phyloP scores from a whole-genome alignment of 2,113 vertebrate genomes.

The Pycnonotus jocosus region DNA sequence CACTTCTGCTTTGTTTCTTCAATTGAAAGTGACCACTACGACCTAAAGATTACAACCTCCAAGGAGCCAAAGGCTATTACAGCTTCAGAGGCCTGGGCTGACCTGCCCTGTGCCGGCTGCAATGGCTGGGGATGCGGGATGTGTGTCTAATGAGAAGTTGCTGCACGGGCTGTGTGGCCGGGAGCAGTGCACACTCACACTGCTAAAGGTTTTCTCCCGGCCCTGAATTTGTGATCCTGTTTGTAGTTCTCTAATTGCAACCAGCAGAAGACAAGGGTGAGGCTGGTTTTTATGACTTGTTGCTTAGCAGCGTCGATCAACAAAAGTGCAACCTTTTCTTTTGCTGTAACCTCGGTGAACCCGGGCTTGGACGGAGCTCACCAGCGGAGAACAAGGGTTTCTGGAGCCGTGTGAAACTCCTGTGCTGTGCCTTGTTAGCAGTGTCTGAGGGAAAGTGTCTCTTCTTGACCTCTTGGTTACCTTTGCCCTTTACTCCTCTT shows the following conservation, averaged over 20 bases:
- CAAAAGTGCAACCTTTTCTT: slow-evolving; percentile 23
- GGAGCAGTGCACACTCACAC: not conserved
- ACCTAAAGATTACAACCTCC: not conserved
- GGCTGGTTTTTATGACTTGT: slow-evolving; percentile 39
- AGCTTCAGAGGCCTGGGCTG: not conserved
- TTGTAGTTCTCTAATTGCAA: slow-evolving; percentile 24
- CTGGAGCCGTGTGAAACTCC: not conserved
- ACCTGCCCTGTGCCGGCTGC: not conserved
- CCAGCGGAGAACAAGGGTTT: not conserved
- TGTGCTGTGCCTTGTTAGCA: not conserved
- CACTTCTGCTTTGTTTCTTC: not conserved
- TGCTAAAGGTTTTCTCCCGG: not conserved
- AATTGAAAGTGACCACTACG: not conserved
- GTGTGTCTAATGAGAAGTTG: not conserved
- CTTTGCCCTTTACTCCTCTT: slow-evolving; percentile 51
- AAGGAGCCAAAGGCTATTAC: not conserved
- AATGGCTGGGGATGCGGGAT: not conserved
- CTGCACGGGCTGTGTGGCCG: not conserved
- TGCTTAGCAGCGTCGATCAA: slow-evolving; percentile 70
- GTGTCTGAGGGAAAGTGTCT: not conserved
- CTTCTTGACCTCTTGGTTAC: slow-evolving; percentile 43
- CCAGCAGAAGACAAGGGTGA: not conserved
- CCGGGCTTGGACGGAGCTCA: not conserved
- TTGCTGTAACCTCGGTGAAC: slow-evolving; percentile 14
- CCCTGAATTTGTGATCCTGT: not conserved